Evolutionary conservation across 2,888 invertebrate species (phyloP).

Genomic region (Pantelozetes paolii): DNA sequence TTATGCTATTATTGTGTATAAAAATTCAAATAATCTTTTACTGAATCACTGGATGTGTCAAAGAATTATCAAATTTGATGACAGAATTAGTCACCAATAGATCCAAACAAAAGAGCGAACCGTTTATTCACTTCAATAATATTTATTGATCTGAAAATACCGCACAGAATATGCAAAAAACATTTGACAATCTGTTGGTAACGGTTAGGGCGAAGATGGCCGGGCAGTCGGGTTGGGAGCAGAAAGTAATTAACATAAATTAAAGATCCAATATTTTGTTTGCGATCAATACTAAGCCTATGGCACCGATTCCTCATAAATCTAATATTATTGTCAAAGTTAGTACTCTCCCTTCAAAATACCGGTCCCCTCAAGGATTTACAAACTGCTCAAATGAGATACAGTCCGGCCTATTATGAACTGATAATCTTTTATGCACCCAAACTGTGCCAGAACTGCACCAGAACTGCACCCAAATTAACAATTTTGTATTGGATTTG

Average conservation of each 20-base stretch:
- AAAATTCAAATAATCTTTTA: background rate
- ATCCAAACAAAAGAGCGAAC: background rate
- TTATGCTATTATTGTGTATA: background rate
- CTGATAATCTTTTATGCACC: conserved; percentile 24
- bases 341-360: background rate
- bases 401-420: background rate
- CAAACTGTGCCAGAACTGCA: background rate
- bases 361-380: conserved; percentile 5
- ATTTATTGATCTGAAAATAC: conserved; percentile 2
- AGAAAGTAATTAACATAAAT: conserved; percentile 11
- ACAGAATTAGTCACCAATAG: conserved; percentile 17
- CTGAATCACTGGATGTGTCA: background rate
- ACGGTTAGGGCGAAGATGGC: background rate
- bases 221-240: background rate
- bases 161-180: conserved; percentile 20
- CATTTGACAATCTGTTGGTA: background rate
- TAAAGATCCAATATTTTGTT: background rate
- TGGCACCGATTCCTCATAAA: conserved; percentile 1
- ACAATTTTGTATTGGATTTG: background rate
- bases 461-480: background rate
- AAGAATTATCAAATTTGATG: background rate
- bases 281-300: background rate
- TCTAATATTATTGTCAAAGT: conserved; percentile 12
- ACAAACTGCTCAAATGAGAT: background rate
- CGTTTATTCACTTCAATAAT: conserved; percentile 6